Conservation (phyloP, 2,888 invertebrate species). For the Torymus auratus region DNA sequence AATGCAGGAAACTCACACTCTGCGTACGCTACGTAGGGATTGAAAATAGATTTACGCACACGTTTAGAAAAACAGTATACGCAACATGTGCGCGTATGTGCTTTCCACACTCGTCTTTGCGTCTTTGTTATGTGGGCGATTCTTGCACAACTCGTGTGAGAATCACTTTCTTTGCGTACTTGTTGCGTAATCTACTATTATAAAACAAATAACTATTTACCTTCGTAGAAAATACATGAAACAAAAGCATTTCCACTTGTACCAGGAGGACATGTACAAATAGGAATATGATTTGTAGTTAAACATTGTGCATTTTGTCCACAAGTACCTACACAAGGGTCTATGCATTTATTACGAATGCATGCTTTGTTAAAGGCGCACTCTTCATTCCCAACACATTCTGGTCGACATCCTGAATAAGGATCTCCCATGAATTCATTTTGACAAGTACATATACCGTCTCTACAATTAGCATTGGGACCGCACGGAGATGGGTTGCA, state of each 20-base stretch:
- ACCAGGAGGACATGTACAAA: conserved; percentile 83
- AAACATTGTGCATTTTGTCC: conserved; percentile 78
- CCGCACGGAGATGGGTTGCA: conserved; percentile 88
- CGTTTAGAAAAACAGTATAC: too few species aligned
- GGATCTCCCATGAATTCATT: conserved; percentile 74
- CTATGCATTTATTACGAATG: conserved; percentile 84
- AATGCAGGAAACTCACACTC: too few species aligned
- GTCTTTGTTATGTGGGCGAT: too few species aligned
- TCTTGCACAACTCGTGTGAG: too few species aligned
- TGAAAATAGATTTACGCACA: too few species aligned
- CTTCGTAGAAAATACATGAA: conserved; percentile 42
- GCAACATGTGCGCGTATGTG: too few species aligned
- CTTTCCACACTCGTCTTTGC: too few species aligned
- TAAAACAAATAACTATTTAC: conserved; percentile 63
- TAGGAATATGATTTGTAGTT: conserved; percentile 83
- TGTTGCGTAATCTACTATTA: too few species aligned
- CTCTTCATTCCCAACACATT: conserved; percentile 83
- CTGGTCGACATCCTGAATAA: conserved; percentile 84
- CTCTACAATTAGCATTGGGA: conserved; percentile 82
- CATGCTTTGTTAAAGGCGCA: conserved; percentile 84
- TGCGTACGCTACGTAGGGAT: too few species aligned
- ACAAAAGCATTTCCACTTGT: conserved; percentile 84
- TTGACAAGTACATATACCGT: conserved; percentile 76
- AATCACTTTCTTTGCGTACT: too few species aligned
- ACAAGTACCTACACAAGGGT: conserved; percentile 86